Conservation (phyloP, 1,140 invertebrate species). For the Triops cancriformis region DNA sequence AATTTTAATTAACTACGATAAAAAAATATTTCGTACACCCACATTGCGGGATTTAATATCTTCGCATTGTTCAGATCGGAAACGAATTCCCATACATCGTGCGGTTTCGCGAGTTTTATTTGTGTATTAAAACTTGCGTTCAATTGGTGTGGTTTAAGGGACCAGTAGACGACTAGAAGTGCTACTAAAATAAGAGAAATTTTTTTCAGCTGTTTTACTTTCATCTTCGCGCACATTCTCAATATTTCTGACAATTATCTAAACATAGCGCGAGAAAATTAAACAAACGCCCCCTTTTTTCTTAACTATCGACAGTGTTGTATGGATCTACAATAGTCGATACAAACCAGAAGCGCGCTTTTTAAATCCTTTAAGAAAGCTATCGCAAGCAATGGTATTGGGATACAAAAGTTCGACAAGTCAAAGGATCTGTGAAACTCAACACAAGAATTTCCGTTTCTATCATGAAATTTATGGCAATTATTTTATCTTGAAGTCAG, state of each 20-base stretch:
- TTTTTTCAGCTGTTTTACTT: not conserved
- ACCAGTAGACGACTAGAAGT: not conserved
- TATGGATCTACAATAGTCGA: too few species aligned
- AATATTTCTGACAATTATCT: not conserved
- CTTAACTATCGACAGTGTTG: too few species aligned
- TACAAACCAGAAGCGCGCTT: too few species aligned
- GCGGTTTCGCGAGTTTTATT: not conserved
- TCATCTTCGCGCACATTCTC: not conserved
- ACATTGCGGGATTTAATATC: slow-evolving; percentile 25
- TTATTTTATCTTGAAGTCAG: too few species aligned
- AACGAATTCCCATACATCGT: slow-evolving; percentile 22
- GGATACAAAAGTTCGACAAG: too few species aligned
- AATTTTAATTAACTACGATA: not conserved
- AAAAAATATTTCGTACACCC: not conserved
- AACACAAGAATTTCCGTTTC: too few species aligned
- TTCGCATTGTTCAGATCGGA: slow-evolving; percentile 26
- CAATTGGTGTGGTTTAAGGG: not conserved
- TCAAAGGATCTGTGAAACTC: too few species aligned
- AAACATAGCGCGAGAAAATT: not conserved
- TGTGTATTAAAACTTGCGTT: not conserved
- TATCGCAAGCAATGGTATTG: too few species aligned
- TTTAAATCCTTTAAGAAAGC: too few species aligned
- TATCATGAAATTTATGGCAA: too few species aligned
- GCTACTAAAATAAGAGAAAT: not conserved
- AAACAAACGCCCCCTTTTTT: not conserved